A percentile compares a stretch with the other conserved stretches of the same genome.
These are phyloP conservation scores for Malurus cyaneus DNA, from an alignment of 2,113 vertebrate genomes.

Conservation along the genomic window DNA sequence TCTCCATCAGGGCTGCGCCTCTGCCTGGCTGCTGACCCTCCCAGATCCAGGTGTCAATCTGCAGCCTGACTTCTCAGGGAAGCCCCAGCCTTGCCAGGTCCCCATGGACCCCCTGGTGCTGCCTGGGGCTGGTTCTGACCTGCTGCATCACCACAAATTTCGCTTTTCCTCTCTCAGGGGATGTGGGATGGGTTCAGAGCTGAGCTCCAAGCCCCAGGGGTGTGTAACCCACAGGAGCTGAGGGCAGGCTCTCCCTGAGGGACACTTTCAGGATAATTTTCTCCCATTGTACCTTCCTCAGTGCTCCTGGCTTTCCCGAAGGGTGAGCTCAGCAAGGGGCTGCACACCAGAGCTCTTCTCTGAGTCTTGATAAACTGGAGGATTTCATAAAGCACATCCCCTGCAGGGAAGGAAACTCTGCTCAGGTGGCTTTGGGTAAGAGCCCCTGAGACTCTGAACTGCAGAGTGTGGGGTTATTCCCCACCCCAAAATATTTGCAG, in stretches of 20 bases:
- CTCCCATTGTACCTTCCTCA: constrained; percentile 32
- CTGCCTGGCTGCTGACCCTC: background rate
- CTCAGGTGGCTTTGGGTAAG: background rate
- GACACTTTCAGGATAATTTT: background rate
- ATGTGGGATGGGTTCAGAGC: background rate
- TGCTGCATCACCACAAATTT: background rate
- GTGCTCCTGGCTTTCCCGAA: constrained; percentile 1
- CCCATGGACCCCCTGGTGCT: background rate
- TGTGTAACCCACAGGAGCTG: background rate
- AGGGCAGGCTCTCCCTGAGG: background rate
- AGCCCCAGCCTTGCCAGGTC: background rate
- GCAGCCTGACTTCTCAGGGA: background rate
- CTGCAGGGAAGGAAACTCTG: constrained; percentile 58
- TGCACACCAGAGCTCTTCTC: constrained; percentile 72
- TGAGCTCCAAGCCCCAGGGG: background rate
- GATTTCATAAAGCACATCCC: constrained; percentile 91
- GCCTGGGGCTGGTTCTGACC: background rate
- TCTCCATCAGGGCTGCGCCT: background rate
- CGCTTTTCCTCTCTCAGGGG: background rate
- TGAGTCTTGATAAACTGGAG: constrained; percentile 87
- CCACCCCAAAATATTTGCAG: background rate
- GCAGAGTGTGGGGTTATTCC: background rate
- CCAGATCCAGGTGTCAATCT: background rate
- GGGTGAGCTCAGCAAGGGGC: constrained; percentile 37
- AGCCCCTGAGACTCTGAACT: background rate